Conservation (phyloP, 2,113 vertebrate species). For the Spea multiplicata region DNA sequence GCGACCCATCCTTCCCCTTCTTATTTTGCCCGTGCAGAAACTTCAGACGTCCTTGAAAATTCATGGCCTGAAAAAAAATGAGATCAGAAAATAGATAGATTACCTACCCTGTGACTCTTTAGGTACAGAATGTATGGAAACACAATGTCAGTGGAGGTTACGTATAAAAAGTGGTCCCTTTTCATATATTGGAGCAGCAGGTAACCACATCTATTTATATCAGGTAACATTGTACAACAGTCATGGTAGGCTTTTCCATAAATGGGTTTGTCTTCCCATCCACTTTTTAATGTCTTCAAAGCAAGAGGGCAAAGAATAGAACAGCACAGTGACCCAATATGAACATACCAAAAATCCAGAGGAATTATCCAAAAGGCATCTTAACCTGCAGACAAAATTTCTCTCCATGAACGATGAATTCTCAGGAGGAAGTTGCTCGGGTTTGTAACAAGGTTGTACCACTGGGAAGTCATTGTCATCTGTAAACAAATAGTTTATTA, state of each 20-base stretch:
- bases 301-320: no score
- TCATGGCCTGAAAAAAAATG: conserved; percentile 71
- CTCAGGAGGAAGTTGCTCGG: conserved; percentile 86
- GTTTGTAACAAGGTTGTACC: conserved; percentile 69
- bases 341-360: conserved; percentile 87
- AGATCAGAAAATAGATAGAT: not conserved
- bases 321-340: not conserved
- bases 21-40: conserved; percentile 82
- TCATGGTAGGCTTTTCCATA: not conserved
- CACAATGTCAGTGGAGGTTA: no score
- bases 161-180: no score
- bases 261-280: not conserved
- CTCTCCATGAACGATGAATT: conserved; percentile 88
- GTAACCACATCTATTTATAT: no score
- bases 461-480: conserved; percentile 63
- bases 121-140: no score
- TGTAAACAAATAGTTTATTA: conserved; percentile 51
- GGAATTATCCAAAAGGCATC: conserved; percentile 92
- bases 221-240: no score
- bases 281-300: no score
- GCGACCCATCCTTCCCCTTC: conserved; percentile 71
- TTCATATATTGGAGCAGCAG: no score
- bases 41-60: conserved; percentile 80
- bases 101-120: no score
- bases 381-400: conserved; percentile 85